phyloP scores from a whole-genome alignment of 2,797 vertebrate species.

The Lutjanus argentimaculatus region DNA sequence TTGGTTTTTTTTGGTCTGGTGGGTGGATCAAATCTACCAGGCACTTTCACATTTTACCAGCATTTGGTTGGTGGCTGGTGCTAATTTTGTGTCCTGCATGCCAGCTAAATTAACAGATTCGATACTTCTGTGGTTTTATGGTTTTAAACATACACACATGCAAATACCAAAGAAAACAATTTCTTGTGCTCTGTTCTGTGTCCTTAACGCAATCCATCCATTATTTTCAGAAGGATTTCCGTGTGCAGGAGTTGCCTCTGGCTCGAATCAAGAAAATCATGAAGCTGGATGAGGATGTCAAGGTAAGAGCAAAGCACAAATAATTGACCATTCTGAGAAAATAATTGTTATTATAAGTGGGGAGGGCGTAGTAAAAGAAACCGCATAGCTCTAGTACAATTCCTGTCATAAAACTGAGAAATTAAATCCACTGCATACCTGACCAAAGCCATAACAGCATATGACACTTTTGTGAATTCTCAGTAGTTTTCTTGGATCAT shows the following conservation, averaged over 20 bases:
- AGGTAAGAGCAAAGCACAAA: conserved; percentile 84
- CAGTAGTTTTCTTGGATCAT: background rate
- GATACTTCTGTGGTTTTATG: background rate
- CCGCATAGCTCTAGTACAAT: background rate
- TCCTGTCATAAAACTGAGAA: background rate
- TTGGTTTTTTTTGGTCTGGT: too few relatives aligned
- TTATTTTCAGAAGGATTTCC: conserved; percentile 96
- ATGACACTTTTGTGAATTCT: too few relatives aligned
- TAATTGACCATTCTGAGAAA: background rate
- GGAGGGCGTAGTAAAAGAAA: background rate
- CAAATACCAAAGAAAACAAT: background rate
- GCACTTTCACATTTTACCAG: too few relatives aligned
- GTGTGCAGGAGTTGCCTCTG: conserved; percentile 97
- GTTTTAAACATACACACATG: background rate
- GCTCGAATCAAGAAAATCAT: conserved; percentile 99
- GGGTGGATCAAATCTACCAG: too few relatives aligned
- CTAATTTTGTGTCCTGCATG: too few relatives aligned
- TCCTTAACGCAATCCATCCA: conserved; percentile 37
- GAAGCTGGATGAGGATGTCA: conserved; percentile 99
- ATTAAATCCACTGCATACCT: background rate
- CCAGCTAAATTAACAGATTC: too few relatives aligned
- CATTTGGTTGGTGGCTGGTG: too few relatives aligned
- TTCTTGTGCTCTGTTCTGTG: background rate
- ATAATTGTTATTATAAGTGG: background rate
- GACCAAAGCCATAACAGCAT: background rate